Base-by-base conservation (phyloP, 2,113 vertebrate species). In the Balaenoptera acutorostrata region DNA sequence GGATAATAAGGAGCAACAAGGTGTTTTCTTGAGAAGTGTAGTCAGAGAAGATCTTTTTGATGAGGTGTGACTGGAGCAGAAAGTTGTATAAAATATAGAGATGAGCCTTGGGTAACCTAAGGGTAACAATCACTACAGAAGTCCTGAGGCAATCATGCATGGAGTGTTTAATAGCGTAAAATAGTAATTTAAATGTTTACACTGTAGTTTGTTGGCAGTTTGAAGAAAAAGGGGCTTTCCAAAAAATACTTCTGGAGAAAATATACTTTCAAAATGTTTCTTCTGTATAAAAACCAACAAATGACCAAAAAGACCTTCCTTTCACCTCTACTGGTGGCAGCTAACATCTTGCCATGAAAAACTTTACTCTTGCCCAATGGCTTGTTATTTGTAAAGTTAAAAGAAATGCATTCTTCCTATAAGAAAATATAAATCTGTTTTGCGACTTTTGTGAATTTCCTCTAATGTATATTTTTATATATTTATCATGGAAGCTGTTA, bases 351-450 rank as follows among this genome's bases (percentile, higher is more conserved):
- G 49, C 13, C 44, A 80, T 6, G 52, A 6, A 81, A 80, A 69
- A 88, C 18, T 83, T 44, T 57, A 41, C 6, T 61, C 6, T 44
- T 68, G 31, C 10, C 63, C 93, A 49, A 18, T 74, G 49, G 10
- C 25, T 68, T 68, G 4, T 95, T 93, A 49, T 77, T 87, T 80
- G 21, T 77, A 92, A 95, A 86, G 14, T 64, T 77, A 77, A 93
- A 95, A 84, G 39, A 82, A 86, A 96, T 81, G 11, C 3, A 91
- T 81, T 93, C 77, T 93, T 75, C 59, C 31, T 91, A 29, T 64
- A 96, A 87, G 61, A 18, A 91, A 80, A 96, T 81, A 84, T 57
- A 90, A 31, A 57, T 66, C 46, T 12, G 36, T 31, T 90, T 4
- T 44, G n/a, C 8, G 71, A 78, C 23, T 84, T 66, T 25, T 27